phyloP scores from a whole-genome alignment of 2,113 vertebrate genomes.

The Herpailurus yagouaroundi region DNA sequence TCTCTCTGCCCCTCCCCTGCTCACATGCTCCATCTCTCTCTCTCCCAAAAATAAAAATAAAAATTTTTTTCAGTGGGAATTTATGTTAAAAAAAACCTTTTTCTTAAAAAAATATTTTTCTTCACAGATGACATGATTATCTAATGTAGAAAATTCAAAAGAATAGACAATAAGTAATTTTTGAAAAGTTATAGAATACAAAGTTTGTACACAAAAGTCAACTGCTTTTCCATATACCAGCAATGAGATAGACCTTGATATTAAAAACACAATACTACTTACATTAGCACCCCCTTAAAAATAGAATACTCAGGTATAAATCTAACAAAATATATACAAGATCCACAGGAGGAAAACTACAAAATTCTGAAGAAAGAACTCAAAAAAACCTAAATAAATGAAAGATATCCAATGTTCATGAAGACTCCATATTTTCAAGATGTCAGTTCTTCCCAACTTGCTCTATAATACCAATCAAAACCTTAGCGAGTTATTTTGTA shows the following conservation, averaged over 20 bases:
- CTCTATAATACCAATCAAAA: neutral
- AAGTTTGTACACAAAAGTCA: neutral
- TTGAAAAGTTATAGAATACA: neutral
- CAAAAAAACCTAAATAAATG: slow-evolving; percentile 1
- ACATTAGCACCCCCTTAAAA: neutral
- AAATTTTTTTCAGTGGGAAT: too few species aligned
- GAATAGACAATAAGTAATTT: neutral
- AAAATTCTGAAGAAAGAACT: neutral
- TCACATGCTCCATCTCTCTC: too few species aligned
- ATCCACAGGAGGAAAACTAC: neutral
- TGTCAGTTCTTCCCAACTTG: neutral
- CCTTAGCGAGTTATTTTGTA: neutral
- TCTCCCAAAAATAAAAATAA: too few species aligned
- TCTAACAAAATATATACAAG: neutral
- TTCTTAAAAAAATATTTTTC: neutral
- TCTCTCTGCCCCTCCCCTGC: too few species aligned
- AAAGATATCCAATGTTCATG: neutral
- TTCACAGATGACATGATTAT: neutral
- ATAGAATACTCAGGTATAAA: neutral
- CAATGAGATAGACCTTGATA: neutral
- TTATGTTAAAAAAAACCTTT: neutral
- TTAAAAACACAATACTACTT: neutral
- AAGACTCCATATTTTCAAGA: neutral
- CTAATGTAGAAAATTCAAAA: neutral
- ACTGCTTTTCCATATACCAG: neutral